These are phyloP conservation scores for Emesis furor DNA, from an alignment of 2,888 invertebrate species.

Conservation along the genomic window DNA sequence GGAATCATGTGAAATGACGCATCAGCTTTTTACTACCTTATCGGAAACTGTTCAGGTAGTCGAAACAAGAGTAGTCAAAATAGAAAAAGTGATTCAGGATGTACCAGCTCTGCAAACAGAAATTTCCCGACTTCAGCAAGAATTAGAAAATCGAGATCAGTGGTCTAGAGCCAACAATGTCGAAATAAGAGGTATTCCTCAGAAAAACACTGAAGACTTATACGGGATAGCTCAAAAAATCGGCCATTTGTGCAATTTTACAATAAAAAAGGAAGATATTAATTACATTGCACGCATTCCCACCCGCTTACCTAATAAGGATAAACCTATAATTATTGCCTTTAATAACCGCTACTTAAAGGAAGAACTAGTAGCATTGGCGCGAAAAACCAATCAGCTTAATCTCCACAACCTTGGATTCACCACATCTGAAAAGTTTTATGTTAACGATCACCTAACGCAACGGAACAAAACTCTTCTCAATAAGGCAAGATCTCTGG, in stretches of 20 bases:
- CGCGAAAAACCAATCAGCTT: no score
- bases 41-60: slow-evolving; percentile 28
- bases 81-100: slow-evolving; percentile 36
- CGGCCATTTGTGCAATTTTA: slow-evolving; percentile 22
- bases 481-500: not conserved
- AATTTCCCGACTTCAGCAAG: slow-evolving; percentile 35
- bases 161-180: slow-evolving; percentile 53
- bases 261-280: slow-evolving; percentile 52
- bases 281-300: slow-evolving; percentile 61
- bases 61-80: slow-evolving; percentile 34
- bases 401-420: slow-evolving; percentile 41
- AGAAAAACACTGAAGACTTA: slow-evolving; percentile 53
- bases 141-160: slow-evolving; percentile 52
- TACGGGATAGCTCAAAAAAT: slow-evolving; percentile 49
- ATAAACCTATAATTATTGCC: no score
- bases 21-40: slow-evolving; percentile 37
- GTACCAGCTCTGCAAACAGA: slow-evolving; percentile 45
- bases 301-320: no score
- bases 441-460: slow-evolving; percentile 63
- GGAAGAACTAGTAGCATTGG: no score
- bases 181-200: slow-evolving; percentile 41
- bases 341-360: no score
- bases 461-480: slow-evolving; percentile 38
- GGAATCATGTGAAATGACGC: slow-evolving; percentile 46
- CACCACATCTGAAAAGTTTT: slow-evolving; percentile 36